Base-by-base conservation (phyloP, 30 jellyfish, hydroid and myxozoan genomes). In the Rhopilema esculentum region DNA sequence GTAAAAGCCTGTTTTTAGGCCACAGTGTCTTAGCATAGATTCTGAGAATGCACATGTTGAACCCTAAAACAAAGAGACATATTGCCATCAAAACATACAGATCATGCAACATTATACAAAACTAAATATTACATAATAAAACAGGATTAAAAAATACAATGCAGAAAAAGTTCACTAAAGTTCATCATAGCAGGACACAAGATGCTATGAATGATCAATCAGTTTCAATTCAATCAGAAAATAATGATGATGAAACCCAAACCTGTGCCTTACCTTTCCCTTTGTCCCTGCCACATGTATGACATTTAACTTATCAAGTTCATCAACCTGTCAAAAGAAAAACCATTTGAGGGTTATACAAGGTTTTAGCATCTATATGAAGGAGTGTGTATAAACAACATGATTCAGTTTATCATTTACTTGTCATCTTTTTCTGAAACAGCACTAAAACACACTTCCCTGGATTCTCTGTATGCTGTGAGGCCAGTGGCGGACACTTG, bases 201-300 rank as follows among this genome's bases (percentile, higher is more conserved):
- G n/a, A n/a, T n/a, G n/a, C n/a, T n/a, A n/a, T n/a, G n/a, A n/a
- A n/a, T n/a, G n/a, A n/a, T n/a, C n/a, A n/a, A n/a, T n/a, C n/a
- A n/a, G n/a, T n/a, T n/a, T n/a, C n/a, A n/a, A n/a, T n/a, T n/a
- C n/a, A n/a, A 16, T 66, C 9, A 27, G 16, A 9, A 16, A 16
- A 20, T 66, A 8, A 9, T 66, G 77, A 66, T 9, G 77, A 16
- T 9, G 23, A 69, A 29, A 18, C 4, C 31, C 12, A 1, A 24
- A 29, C 4, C 6, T 1, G 23, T 21, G 15, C 31, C 64, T n/a
- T 87, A 94, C 99, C 96, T 95, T 95, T 48, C 99, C 99, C 30
- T 95, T 95, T 76, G 99, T 82, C 26, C 99, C 99, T 71, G 97
- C 86, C 68, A 95, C 97, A 95, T 95, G 99, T 31, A 95, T 85